Base-by-base conservation (phyloP, 2,797 vertebrate species). In the Typhlichthys subterraneus region DNA sequence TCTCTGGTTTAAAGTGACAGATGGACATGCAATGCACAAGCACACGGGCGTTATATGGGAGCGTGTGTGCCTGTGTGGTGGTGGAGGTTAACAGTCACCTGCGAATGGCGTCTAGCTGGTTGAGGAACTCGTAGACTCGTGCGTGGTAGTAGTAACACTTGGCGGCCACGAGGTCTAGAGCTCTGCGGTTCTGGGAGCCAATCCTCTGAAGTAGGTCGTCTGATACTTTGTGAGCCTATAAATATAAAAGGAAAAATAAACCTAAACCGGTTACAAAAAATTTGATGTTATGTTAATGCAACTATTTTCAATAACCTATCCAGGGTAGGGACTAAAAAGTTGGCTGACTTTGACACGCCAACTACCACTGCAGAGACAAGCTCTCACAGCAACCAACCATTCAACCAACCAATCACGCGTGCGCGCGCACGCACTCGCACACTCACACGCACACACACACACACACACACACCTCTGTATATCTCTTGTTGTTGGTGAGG, bases 141-240 rank as follows among this genome's bases (percentile, higher is more conserved):
- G 96, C 94, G 48, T 99, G 96, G 70, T 98, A 98, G 64, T 98
- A 99, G 48, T 98, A 99, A 86, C 97, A 99, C 71, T 98, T 98
- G 0, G 97, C 97, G 0, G 96, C 96, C 23, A 99, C 94, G 54
- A 98, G 91, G 72, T 99, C 97, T 52, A 99, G 88, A 61, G 96
- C 96, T 31, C 97, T 91, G 72, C 97, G 96, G 86, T 98, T 99
- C 83, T 98, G 97, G 2, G 95, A 94, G 65, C 93, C 94, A 59
- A 97, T 96, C 86, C 97, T 98, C 86, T 97, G 96, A 88, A 98
- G 94, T 66, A 99, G 86, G 63, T 99, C 95, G 0, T 99, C 97
- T 0, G 97, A 98, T 48, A 95, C 90, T 42, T 96, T 98, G 91
- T 98, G 96, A 61, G 97, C 96, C 97, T 99, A 75, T 9, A 55